Percentiles rank a stretch among this genome's conserved stretches.
phyloP scores from a whole-genome alignment of 35 echinoderm and acorn worm genomes.

The Heliocidaris erythrogramma region DNA sequence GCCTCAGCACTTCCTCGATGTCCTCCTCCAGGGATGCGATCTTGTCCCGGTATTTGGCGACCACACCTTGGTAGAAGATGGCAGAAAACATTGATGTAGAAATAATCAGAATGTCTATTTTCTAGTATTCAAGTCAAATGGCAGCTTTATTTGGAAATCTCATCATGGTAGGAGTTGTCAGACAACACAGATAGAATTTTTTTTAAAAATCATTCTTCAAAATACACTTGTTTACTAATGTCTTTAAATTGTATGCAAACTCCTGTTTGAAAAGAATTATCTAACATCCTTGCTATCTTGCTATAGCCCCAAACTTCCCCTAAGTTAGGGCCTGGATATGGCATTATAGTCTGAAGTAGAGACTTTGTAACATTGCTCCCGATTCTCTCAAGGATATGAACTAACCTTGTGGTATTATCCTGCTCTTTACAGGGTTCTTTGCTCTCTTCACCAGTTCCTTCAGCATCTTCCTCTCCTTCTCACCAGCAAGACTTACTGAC shows the following conservation, averaged over 20 bases:
- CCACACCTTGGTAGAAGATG: slow-evolving; percentile 59
- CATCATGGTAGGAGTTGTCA: too few species aligned
- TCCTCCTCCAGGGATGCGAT: slow-evolving; percentile 89
- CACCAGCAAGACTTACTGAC: slow-evolving; percentile 88
- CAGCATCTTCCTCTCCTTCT: slow-evolving; percentile 83
- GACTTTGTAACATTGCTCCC: too few species aligned
- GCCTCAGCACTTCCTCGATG: slow-evolving; percentile 64
- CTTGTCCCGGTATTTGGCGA: slow-evolving; percentile 88
- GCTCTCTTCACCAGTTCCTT: slow-evolving; percentile 92
- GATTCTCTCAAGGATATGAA: not conserved
- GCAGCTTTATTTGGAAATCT: too few species aligned
- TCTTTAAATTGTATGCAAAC: too few species aligned
- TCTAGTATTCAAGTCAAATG: not conserved
- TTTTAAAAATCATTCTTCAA: too few species aligned
- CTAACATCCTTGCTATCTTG: too few species aligned
- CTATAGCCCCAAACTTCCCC: too few species aligned
- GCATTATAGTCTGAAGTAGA: too few species aligned
- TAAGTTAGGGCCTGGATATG: too few species aligned
- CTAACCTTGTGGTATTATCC: slow-evolving; percentile 85
- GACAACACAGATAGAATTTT: too few species aligned
- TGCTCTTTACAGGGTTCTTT: slow-evolving; percentile 84
- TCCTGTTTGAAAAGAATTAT: too few species aligned
- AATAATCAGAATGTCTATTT: not conserved
- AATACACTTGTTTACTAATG: too few species aligned
- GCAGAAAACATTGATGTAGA: not conserved